Evolutionary conservation across 2,888 invertebrate species (phyloP), one percentile per base, ranked within the genome.

Genomic region (Coelopa pilipes): DNA sequence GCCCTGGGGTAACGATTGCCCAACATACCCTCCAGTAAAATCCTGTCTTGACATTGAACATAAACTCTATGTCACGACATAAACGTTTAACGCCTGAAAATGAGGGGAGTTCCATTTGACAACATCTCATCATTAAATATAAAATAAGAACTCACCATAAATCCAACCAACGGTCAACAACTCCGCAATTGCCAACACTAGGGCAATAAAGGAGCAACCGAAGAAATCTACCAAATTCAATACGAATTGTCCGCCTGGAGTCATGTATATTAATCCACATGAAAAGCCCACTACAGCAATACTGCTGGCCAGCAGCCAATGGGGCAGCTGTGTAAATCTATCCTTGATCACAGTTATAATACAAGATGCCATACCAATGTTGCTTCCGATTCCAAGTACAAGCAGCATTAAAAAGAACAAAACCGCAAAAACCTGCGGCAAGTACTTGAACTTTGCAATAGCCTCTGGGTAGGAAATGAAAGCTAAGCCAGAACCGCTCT

Each of bases 1-100:
- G 86, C 0, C 90, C 84, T 0, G 95, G 96, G 11, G 93, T 93
- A 69, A 94, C 87, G 17, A 94, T 69, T 0, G 91, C 91, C 96
- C 96, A 96, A 78, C 94, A 94, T 53, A 93, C 80, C 77, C 94
- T 90, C 95, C 95, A 96, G 84, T 94, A 96, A 21, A 91, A 80
- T 0, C 92, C 79, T 1, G 87, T 87, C 84, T 91, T 91, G 1
- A 89, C 88, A 50, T 92, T 91, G 79, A 94, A 86, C 95, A 96
- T 96, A 83, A 92, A 96, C 84, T 95, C 94, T 66, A 95, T 89
- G 81, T 96, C 96, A 60, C 89, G 87, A 78, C 92, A 90, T 76
- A 93, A 88, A 65, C 92, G 91, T 77, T 90, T 90, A n/a, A 92
- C 83, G 7, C 91, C 91, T 90, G 11, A 7, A 34, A 34, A 34